Evolutionary conservation across 2,888 invertebrate genomes (phyloP).

Genomic region (Digitonthophagus gazella): DNA sequence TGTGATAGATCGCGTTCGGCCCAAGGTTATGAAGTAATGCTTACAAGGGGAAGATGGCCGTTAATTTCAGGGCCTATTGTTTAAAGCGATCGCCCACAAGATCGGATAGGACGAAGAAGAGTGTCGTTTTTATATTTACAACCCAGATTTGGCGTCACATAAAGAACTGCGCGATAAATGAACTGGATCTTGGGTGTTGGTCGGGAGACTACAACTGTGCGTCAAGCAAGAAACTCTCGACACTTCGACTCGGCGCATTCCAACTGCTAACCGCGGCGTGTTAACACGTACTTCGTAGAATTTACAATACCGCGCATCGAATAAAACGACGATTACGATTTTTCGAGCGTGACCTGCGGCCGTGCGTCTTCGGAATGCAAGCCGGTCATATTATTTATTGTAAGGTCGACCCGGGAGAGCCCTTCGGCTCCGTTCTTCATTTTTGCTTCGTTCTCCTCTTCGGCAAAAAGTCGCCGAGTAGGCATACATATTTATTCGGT

Average conservation of each 20-base stretch:
- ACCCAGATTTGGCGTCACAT: not conserved
- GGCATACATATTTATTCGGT: slow-evolving; percentile 8
- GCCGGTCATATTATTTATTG: slow-evolving; percentile 8
- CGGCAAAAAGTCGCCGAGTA: not conserved
- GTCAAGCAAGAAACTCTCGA: slow-evolving; percentile 29
- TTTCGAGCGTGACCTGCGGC: slow-evolving; percentile 14
- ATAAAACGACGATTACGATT: slow-evolving; percentile 13
- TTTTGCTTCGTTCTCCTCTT: not conserved
- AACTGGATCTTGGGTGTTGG: not conserved
- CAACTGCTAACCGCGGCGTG: slow-evolving; percentile 38
- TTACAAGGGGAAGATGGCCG: not conserved
- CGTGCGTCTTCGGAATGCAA: slow-evolving; percentile 10
- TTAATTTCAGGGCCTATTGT: not conserved
- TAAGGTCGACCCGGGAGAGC: slow-evolving; percentile 6
- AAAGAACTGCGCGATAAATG: not conserved
- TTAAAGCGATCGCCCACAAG: not conserved
- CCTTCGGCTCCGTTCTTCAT: not conserved
- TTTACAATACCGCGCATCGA: slow-evolving; percentile 28
- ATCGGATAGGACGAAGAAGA: not conserved
- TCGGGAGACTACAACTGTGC: not conserved
- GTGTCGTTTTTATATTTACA: not conserved
- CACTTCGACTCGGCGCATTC: slow-evolving; percentile 33
- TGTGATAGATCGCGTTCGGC: not conserved
- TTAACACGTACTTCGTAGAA: slow-evolving; percentile 39
- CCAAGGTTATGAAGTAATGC: not conserved